Conservation (phyloP, 2,797 vertebrate genomes). For the Sitta carolinensis region DNA sequence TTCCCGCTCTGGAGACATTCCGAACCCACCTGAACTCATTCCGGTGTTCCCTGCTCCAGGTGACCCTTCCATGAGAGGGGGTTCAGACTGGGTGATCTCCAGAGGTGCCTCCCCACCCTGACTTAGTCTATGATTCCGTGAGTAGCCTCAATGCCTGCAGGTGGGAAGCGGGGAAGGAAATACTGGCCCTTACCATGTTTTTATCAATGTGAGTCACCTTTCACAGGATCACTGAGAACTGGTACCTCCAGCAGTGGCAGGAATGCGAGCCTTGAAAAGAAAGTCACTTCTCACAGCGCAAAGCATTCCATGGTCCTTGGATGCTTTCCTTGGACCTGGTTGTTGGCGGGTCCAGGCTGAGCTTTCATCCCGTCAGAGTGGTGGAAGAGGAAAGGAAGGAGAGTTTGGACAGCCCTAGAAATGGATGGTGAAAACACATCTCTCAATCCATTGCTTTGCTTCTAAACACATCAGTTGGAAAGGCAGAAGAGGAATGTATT, state of each 20-base stretch:
- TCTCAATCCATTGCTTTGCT: neutral
- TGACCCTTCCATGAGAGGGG: neutral
- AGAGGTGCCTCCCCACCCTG: neutral
- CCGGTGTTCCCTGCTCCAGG: neutral
- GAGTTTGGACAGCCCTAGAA: neutral
- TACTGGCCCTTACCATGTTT: neutral
- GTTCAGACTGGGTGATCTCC: neutral
- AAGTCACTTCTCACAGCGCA: accelerated
- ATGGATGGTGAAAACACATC: neutral
- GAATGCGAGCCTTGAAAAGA: too few species aligned
- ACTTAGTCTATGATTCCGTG: neutral
- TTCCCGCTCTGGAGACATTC: neutral
- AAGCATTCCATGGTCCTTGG: accelerated
- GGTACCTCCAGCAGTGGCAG: neutral
- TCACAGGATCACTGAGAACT: neutral
- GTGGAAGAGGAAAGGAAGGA: neutral
- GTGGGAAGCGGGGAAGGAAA: neutral
- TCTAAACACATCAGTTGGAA: neutral
- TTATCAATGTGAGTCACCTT: neutral
- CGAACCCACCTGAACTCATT: neutral
- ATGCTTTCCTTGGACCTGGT: neutral
- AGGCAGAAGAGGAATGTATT: neutral
- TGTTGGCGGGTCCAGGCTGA: neutral
- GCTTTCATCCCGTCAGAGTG: neutral
- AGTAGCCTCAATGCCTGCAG: neutral